Conservation (phyloP, 2,797 vertebrate genomes). For the Thripadectes ignobilis region DNA sequence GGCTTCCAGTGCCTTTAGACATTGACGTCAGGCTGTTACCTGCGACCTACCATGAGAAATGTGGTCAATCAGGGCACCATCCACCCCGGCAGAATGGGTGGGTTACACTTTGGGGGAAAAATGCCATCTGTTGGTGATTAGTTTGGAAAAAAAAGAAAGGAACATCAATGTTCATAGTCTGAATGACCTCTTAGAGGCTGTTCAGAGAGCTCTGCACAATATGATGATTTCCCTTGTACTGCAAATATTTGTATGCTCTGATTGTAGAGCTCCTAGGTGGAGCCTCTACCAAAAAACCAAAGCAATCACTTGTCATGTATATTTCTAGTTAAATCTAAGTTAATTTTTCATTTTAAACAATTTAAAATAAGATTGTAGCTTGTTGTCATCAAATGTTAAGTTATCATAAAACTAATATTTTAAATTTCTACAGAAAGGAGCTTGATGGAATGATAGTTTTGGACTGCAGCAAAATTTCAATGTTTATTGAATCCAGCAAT, state of each 20-base stretch:
- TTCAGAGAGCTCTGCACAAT: background rate
- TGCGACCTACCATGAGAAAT: background rate
- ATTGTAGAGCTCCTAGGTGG: background rate
- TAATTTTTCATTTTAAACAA: background rate
- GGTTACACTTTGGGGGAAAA: background rate
- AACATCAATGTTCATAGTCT: background rate
- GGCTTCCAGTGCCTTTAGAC: background rate
- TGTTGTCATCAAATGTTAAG: slow-evolving; percentile 5
- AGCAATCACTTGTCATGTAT: background rate
- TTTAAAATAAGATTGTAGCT: background rate
- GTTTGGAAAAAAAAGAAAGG: background rate
- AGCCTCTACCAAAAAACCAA: background rate
- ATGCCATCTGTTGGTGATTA: background rate
- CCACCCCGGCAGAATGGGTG: background rate
- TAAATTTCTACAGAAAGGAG: background rate
- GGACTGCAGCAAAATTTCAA: background rate
- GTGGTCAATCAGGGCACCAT: background rate
- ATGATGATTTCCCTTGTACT: background rate
- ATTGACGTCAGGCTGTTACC: background rate
- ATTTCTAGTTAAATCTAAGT: slow-evolving; percentile 41
- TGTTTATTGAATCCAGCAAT: background rate
- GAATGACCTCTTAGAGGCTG: background rate
- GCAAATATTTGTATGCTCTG: background rate
- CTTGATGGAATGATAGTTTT: background rate
- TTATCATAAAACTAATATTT: slow-evolving; percentile 1